Percentiles rank a stretch among this genome's conserved stretches.
phyloP scores from a whole-genome alignment of 2,797 vertebrate species.

The Avahi laniger region DNA sequence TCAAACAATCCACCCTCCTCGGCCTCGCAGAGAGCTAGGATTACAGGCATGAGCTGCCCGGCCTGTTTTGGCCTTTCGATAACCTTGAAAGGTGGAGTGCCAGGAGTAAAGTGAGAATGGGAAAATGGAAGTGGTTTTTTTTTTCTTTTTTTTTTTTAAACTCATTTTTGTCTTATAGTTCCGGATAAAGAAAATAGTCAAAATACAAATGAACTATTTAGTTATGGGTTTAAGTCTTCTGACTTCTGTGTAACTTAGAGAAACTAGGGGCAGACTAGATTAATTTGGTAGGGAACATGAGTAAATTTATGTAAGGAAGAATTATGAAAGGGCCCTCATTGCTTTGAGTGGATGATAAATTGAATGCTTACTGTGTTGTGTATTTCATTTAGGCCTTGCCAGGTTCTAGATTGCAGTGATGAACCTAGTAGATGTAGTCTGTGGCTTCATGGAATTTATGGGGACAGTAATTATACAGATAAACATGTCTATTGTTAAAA shows the following conservation, averaged over 20 bases:
- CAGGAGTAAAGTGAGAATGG: neutral
- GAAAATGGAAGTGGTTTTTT: neutral
- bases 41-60: too few relatives aligned
- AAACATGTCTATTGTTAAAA: neutral
- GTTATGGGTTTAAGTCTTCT: neutral
- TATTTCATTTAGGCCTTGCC: neutral
- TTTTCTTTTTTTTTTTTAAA: neutral
- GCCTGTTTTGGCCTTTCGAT: neutral
- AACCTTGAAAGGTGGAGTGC: neutral
- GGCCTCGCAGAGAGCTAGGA: too few relatives aligned
- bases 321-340: neutral
- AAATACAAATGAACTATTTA: neutral
- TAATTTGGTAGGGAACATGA: neutral
- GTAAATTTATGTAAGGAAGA: neutral
- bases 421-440: neutral
- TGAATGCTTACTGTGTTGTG: neutral
- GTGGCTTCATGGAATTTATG: constrained; percentile 1
- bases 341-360: neutral
- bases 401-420: neutral
- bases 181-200: neutral
- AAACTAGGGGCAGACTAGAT: neutral
- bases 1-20: too few relatives aligned
- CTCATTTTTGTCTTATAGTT: neutral
- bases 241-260: neutral
- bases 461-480: neutral